Base-by-base conservation (phyloP, 2,888 invertebrate species). In the Nephrotoma guestfalica region DNA sequence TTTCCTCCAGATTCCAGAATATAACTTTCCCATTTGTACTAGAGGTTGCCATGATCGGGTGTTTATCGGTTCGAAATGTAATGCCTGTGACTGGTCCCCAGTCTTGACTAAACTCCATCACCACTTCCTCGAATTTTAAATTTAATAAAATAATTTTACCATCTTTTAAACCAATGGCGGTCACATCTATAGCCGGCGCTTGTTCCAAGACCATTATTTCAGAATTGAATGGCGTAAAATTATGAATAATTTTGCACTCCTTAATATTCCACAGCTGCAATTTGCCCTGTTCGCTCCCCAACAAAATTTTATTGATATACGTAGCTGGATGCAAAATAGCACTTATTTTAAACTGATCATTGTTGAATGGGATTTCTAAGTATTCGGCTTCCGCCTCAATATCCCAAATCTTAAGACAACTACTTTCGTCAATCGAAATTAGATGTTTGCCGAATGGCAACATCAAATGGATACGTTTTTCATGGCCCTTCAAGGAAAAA, bases 251-350 rank as follows among this genome's bases (percentile, higher is more conserved):
- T 89, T 95, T 95, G 57, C 94, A 94, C 30, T 94, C 94, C 86
- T 95, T 95, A 6, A 99, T 92, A 91, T 99, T 99, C 97, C 98
- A 98, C 88, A 99, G 91, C 89, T 98, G 97, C 88, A 99, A 89
- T 83, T 93, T 91, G 0, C 98, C 98, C 90, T 97, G 96, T 87
- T 94, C 93, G 88, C 97, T 97, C 0, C 96, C 98, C 71, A 99
- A 92, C 42, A 99, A 90, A 87, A 99, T 94, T 90, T 99, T 99
- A 90, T 99, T 99, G 15, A 98, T 91, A 90, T 99, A 99, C 0
- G 99, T 97, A 41, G 94, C 95, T 0, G 99, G 99, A 93, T 99
- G 99, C 87, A 96, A 92, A n/a, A 98, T 88, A 0, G 96, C 93
- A 0, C 96, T 95, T 43, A 99, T 94, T 89, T 94, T 93, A 90